These are phyloP conservation scores for Vidua macroura DNA, from an alignment of 2,113 vertebrate species.

Conservation along the genomic window DNA sequence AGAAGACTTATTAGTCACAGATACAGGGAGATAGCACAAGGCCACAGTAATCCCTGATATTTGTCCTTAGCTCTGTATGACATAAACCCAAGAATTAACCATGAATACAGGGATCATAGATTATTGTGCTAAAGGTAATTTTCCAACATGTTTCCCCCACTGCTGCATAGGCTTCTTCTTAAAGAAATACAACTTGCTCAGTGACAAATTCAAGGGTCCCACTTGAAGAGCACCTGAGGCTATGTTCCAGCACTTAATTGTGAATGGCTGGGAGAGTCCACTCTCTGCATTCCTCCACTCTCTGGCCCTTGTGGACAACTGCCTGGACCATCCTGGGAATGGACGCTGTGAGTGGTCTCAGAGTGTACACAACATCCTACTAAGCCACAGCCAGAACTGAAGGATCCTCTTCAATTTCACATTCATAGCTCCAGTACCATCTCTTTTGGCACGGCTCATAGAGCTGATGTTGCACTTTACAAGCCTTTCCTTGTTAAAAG, in stretches of 20 bases:
- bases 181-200: background rate
- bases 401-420: background rate
- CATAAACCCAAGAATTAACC: background rate
- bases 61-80: background rate
- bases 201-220: background rate
- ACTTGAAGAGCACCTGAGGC: background rate
- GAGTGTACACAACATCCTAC: rapidly evolving
- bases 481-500: background rate
- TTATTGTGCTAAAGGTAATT: background rate
- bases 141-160: background rate
- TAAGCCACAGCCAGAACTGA: background rate
- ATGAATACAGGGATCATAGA: too few relatives aligned
- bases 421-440: background rate
- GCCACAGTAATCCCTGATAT: background rate
- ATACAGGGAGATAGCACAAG: background rate
- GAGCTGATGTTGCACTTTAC: background rate
- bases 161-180: background rate
- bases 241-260: too few relatives aligned
- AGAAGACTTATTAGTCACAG: background rate
- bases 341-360: rapidly evolving
- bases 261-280: background rate
- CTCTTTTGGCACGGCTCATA: background rate
- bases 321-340: rapidly evolving
- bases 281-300: background rate
- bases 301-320: too few relatives aligned